Evolutionary conservation across 2,888 invertebrate species (phyloP).

Genomic region (Lasioglossum vierecki): DNA sequence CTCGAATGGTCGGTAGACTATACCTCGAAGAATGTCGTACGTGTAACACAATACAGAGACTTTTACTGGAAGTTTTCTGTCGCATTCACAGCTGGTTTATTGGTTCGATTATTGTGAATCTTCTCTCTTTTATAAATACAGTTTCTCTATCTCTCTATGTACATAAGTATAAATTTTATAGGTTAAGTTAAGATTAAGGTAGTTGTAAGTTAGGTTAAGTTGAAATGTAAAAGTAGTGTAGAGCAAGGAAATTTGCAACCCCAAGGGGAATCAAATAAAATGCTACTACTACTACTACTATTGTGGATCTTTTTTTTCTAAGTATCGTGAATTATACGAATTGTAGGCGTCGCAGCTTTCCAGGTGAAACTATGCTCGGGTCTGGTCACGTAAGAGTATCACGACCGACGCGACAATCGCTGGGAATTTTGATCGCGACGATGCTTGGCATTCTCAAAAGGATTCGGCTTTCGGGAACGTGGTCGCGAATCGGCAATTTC

Average conservation of each 20-base stretch:
- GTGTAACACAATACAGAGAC: too few species aligned
- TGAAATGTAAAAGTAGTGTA: too few species aligned
- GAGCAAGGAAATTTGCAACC: too few species aligned
- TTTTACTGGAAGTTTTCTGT: too few species aligned
- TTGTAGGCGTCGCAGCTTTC: neutral
- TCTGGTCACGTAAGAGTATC: conserved; percentile 39
- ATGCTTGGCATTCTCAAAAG: conserved; percentile 13
- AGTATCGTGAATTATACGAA: neutral
- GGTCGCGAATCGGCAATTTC: conserved; percentile 12
- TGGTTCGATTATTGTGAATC: neutral
- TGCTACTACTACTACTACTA: too few species aligned
- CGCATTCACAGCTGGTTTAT: too few species aligned
- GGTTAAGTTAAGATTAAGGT: too few species aligned
- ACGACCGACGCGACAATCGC: neutral
- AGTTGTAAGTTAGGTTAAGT: too few species aligned
- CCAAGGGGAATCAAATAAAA: too few species aligned
- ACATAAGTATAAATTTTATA: too few species aligned
- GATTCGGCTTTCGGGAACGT: neutral
- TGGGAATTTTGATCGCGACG: conserved; percentile 42
- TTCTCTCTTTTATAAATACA: neutral
- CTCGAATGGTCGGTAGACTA: neutral
- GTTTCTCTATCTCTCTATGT: too few species aligned
- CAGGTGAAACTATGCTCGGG: conserved; percentile 28
- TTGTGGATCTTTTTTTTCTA: neutral
- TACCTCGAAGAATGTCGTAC: neutral